These are phyloP conservation scores for Agrotis clavis DNA, from an alignment of 2,888 invertebrate species.

Conservation along the genomic window DNA sequence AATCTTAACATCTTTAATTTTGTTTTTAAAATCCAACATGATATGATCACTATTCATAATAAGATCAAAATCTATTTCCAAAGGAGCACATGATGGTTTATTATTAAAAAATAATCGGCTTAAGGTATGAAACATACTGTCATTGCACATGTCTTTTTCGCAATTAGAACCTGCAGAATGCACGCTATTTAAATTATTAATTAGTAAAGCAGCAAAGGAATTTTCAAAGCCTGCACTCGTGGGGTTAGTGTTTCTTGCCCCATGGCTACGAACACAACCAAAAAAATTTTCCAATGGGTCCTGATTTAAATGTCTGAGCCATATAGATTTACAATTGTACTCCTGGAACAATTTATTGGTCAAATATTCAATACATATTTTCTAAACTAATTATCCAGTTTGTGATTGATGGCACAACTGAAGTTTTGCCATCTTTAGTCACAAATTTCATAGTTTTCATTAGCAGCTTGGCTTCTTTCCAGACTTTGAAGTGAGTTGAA, in stretches of 20 bases:
- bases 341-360: not conserved
- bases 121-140: slow-evolving; percentile 3
- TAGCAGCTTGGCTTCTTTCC: not conserved
- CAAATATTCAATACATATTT: not conserved
- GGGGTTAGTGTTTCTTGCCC: not conserved
- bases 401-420: not conserved
- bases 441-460: slow-evolving; percentile 1
- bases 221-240: slow-evolving; percentile 1
- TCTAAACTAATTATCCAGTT: not conserved
- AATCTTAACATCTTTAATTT: not conserved
- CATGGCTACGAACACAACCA: not conserved
- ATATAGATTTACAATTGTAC: not conserved
- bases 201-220: not conserved
- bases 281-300: not conserved
- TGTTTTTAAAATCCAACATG: not conserved
- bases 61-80: not conserved
- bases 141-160: slow-evolving; percentile 3
- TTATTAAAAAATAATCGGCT: slow-evolving; percentile 6
- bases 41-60: slow-evolving; percentile 5
- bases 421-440: too few species aligned
- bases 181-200: slow-evolving; percentile 3
- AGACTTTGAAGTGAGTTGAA: not conserved
- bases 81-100: not conserved
- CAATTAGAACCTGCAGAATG: slow-evolving; percentile 2
- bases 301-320: not conserved